Evolutionary conservation across 2,888 invertebrate species (phyloP), one percentile per base, ranked within the genome.

Genomic region (Mellilla xanthometata): DNA sequence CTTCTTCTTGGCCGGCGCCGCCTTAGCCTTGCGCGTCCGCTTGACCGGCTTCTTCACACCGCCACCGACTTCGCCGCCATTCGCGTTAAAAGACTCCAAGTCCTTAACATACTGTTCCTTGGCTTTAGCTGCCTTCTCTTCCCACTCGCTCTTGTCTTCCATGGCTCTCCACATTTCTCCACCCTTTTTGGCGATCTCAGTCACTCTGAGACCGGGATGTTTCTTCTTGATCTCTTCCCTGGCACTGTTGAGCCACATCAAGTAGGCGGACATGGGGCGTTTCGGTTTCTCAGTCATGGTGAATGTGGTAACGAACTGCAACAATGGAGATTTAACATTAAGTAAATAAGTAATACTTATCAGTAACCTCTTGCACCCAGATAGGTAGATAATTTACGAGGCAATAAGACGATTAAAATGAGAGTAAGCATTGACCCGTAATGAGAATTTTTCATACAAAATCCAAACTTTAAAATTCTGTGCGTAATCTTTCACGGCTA

Each of bases 161-260:
- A 97, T 81, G 53, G 93, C 94, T 61, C 94, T 93, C 98, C 98
- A 98, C 86, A 96, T 86, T 84, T 97, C 96, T 23, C 97, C 97
- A 23, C 94, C 97, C 68, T 95, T 95, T 80, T 96, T 97, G n/a
- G 96, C 94, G 47, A 97, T 92, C 61, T 98, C 98, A 3, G 96
- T 95, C 5, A 98, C 92, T 56, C 93, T 92, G 50, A 96, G 93
- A 34, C 96, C 96, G 6, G 97, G 97, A 84, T 95, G 92, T 12
- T 96, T 95, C 24, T 93, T 86, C 76, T 97, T 97, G 52, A 98
- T 95, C 60, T 92, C 87, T 41, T 95, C 95, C 43, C 98, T 91
- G 41, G 91, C 92, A 49, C 94, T 95, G 68, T 95, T 96, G 54
- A 98, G 83, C 96, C 97, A 98, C 52, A 97, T 68, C 93, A 98